Evolutionary conservation across 1,140 invertebrate genomes (phyloP).

Genomic region (Drosophila busckii): DNA sequence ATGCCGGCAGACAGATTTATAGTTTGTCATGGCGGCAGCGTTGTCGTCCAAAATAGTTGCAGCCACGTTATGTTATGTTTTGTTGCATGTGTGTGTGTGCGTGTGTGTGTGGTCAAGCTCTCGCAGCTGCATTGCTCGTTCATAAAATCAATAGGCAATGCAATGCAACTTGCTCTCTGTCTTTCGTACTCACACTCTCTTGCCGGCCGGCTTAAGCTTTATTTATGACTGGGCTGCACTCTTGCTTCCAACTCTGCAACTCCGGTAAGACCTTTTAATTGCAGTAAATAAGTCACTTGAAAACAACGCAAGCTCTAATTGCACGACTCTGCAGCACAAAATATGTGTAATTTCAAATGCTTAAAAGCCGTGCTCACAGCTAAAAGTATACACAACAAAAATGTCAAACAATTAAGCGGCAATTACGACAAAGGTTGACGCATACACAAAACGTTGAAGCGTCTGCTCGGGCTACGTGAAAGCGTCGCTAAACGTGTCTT

Average conservation of each 20-base stretch:
- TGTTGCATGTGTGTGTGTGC: too few relatives aligned
- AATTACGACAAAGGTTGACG: conserved; percentile 54
- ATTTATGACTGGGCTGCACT: conserved; percentile 23
- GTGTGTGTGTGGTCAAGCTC: too few relatives aligned
- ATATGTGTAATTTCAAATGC: conserved; percentile 2
- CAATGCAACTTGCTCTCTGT: not conserved
- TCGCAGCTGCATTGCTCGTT: conserved; percentile 45
- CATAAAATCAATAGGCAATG: conserved; percentile 68
- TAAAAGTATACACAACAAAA: conserved; percentile 46
- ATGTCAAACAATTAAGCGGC: conserved; percentile 71
- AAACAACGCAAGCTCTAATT: conserved; percentile 19
- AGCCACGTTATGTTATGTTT: too few relatives aligned
- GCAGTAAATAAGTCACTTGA: conserved; percentile 39
- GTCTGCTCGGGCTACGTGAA: conserved; percentile 37
- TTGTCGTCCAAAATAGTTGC: conserved; percentile 59
- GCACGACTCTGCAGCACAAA: conserved; percentile 16
- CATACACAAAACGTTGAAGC: conserved; percentile 1
- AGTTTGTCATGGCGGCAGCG: conserved; percentile 64
- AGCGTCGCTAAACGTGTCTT: conserved; percentile 67
- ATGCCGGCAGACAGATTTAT: conserved; percentile 73
- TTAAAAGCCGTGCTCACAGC: conserved; percentile 13
- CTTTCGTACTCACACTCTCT: not conserved
- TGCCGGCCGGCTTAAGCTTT: conserved; percentile 53
- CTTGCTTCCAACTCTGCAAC: not conserved
- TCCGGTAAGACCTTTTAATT: conserved; percentile 7